Percentiles rank a stretch among this genome's conserved stretches.
Evolutionary conservation across 2,797 vertebrate species (phyloP).

Genomic region (Toxotes lorentzi): DNA sequence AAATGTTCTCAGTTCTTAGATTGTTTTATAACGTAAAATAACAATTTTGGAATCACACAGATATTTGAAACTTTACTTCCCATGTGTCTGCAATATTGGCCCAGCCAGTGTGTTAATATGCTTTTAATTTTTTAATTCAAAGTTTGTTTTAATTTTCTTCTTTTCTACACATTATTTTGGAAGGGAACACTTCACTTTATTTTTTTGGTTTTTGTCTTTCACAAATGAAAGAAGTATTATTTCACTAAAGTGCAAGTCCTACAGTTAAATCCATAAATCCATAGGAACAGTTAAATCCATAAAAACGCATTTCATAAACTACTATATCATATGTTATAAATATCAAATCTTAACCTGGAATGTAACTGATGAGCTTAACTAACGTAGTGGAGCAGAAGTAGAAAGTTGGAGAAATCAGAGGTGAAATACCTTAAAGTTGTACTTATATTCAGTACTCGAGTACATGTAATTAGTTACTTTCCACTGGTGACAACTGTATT

Average conservation of each 20-base stretch:
- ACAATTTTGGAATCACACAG: constrained; percentile 17
- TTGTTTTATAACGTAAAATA: constrained; percentile 18
- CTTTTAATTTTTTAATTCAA: background rate
- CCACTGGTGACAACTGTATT: background rate
- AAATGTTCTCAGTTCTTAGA: constrained; percentile 29
- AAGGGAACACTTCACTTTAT: too few relatives aligned
- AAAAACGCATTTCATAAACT: background rate
- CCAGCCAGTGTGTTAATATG: background rate
- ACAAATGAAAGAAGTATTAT: too few relatives aligned
- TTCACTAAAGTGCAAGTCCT: too few relatives aligned
- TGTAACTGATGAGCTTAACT: too few relatives aligned
- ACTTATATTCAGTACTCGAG: background rate
- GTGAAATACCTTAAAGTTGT: background rate
- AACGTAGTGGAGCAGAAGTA: background rate
- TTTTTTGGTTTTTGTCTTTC: too few relatives aligned
- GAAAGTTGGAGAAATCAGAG: background rate
- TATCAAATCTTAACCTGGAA: background rate
- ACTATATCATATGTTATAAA: background rate
- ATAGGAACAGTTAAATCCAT: background rate
- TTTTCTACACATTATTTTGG: background rate
- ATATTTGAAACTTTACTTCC: constrained; percentile 4
- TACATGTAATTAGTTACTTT: background rate
- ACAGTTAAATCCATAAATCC: too few relatives aligned
- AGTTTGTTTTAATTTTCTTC: background rate
- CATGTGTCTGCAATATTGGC: background rate